Percentiles rank a stretch among this genome's conserved stretches.
phyloP scores from a whole-genome alignment of 2,797 vertebrate genomes.

The Cossypha caffra region DNA sequence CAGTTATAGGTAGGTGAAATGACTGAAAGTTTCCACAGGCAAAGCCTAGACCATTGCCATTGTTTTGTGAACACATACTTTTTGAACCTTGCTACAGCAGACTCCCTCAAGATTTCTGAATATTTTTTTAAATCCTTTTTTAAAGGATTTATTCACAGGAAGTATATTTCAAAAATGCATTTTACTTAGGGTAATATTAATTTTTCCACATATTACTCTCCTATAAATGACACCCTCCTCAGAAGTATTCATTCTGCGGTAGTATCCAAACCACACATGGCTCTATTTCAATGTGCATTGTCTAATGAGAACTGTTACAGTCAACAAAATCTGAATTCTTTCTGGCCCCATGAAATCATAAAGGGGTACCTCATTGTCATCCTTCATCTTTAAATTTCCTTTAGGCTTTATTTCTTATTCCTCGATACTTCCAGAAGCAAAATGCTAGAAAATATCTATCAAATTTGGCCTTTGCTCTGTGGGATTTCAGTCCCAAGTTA shows the following conservation, averaged over 20 bases:
- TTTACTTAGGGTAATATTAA: background rate
- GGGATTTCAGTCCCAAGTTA: background rate
- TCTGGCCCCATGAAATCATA: background rate
- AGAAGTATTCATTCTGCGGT: background rate
- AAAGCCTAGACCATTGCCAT: background rate
- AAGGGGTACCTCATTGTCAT: background rate
- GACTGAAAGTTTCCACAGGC: background rate
- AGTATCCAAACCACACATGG: background rate
- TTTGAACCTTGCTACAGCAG: background rate
- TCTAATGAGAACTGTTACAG: background rate
- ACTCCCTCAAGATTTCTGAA: background rate
- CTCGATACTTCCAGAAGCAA: background rate
- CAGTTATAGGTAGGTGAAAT: background rate
- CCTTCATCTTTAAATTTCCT: background rate
- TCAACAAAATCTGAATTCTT: background rate
- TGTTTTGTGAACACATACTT: background rate
- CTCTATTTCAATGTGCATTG: background rate
- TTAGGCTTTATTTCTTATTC: background rate
- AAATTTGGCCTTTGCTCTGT: background rate
- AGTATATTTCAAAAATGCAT: background rate
- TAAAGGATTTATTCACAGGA: background rate
- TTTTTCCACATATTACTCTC: background rate
- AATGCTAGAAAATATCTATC: background rate
- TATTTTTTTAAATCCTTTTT: background rate
- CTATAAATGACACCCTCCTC: background rate